These are phyloP conservation scores for Branchellion lobata DNA, from an alignment of 2,888 invertebrate genomes.

Conservation along the genomic window DNA sequence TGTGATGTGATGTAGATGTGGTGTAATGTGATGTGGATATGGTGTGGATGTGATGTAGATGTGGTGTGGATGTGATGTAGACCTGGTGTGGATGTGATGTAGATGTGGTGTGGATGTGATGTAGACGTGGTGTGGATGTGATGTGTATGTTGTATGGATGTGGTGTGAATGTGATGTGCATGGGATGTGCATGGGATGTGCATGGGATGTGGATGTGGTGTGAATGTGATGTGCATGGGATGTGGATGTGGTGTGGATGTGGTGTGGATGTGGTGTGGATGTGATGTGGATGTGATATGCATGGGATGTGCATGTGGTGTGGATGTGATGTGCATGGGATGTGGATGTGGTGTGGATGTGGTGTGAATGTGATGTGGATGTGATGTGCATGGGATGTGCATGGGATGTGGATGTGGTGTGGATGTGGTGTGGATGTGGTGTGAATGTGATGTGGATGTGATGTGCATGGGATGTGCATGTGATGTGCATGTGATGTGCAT, in stretches of 20 bases:
- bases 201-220: not conserved
- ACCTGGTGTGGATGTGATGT: not conserved
- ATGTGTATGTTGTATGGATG: not conserved
- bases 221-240: not conserved
- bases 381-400: not conserved
- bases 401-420: not conserved
- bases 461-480: constrained; percentile 47
- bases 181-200: too few relatives aligned
- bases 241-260: not conserved
- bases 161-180: too few relatives aligned
- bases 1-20: not conserved
- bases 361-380: not conserved
- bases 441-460: constrained; percentile 32
- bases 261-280: not conserved
- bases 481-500: not conserved
- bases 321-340: too few relatives aligned
- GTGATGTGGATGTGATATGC: not conserved
- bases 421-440: not conserved
- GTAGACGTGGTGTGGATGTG: constrained; percentile 43
- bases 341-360: too few relatives aligned
- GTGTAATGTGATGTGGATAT: too few relatives aligned
- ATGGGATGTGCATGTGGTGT: not conserved
- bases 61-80: not conserved
- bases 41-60: not conserved
- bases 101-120: not conserved